Evolutionary conservation across 2,888 invertebrate genomes (phyloP), one percentile per base, ranked within the genome.

Genomic region (Oscheius sp.): DNA sequence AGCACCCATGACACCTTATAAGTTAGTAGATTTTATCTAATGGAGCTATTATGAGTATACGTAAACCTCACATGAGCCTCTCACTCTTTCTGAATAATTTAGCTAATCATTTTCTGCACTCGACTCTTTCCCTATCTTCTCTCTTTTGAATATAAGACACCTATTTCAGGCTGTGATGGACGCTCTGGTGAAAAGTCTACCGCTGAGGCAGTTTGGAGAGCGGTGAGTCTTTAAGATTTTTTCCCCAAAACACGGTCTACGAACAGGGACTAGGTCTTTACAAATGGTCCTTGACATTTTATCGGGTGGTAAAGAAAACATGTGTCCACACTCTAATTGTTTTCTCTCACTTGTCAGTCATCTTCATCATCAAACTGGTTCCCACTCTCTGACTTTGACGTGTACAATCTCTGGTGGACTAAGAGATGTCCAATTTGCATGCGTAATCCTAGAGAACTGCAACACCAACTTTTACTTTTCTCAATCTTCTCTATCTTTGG

Each of bases 391-490:
- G 50, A 50, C 50, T 29, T 53, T 53, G 42, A 53, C 53, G 13
- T 29, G 53, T 3, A 63, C 63, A 63, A 63, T 63, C 63, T 63
- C 29, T 63, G 63, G 63, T 63, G 42, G 63, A 63, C 63, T 63
- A 63, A 48, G 47, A 63, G 63, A 63, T 63, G 63, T 21, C 7
- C 63, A 37, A 63, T 63, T 63, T 63, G 63, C 63, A 63, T 63
- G 48, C 48, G 63, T 47, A 29, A 63, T 47, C 7, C 11, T 42
- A 42, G 42, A 5, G 42, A 3, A 42, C 42, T 7, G 42, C 42
- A 42, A 42, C 42, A 42, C 42, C 42, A 42, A 42, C 42, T 42
- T 42, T 42, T 21, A 21, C 21, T 21, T 21, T 21, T 21, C 21
- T 21, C 21, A 21, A 21, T 21, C 21, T 21, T 21, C 21, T 21